phyloP scores from a whole-genome alignment of 2,888 invertebrate species.

The Loripinus fragilis region DNA sequence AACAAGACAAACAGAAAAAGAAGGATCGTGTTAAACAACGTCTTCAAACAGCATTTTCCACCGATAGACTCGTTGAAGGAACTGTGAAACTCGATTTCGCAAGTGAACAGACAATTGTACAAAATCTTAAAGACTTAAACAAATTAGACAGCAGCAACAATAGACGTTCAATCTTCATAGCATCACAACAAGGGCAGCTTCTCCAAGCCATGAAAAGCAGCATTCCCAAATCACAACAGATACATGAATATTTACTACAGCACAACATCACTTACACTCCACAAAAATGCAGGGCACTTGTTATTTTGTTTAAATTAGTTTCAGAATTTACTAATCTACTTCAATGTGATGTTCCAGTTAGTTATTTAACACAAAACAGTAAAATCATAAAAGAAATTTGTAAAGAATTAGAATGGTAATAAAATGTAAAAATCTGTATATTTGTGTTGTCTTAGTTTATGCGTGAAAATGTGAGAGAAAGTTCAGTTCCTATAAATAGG shows the following conservation, averaged over 20 bases:
- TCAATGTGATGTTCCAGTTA: slow-evolving; percentile 15
- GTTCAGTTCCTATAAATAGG: slow-evolving; percentile 15
- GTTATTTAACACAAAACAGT: slow-evolving; percentile 16
- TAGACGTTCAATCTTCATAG: slow-evolving; percentile 13
- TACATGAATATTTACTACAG: slow-evolving; percentile 18
- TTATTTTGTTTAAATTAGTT: slow-evolving; percentile 18
- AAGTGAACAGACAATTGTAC: slow-evolving; percentile 15
- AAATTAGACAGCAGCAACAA: slow-evolving; percentile 17
- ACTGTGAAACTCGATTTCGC: slow-evolving; percentile 8
- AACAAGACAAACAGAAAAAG: slow-evolving; percentile 8
- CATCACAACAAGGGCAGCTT: slow-evolving; percentile 17
- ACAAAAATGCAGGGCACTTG: slow-evolving; percentile 14
- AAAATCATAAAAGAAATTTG: slow-evolving; percentile 18
- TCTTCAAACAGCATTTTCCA: slow-evolving; percentile 17
- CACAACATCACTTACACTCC: slow-evolving; percentile 15
- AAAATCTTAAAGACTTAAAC: slow-evolving; percentile 19
- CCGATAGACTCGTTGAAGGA: slow-evolving; percentile 8
- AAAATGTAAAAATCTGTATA: slow-evolving; percentile 18
- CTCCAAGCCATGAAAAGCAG: slow-evolving; percentile 12
- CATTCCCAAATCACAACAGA: slow-evolving; percentile 15
- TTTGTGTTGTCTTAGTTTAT: slow-evolving; percentile 18
- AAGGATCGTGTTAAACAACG: slow-evolving; percentile 8
- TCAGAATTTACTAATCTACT: slow-evolving; percentile 18
- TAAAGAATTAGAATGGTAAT: slow-evolving; percentile 10
- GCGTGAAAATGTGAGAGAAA: slow-evolving; percentile 17